phyloP scores from a whole-genome alignment of 2,797 vertebrate genomes.

The Champsocephalus gunnari region DNA sequence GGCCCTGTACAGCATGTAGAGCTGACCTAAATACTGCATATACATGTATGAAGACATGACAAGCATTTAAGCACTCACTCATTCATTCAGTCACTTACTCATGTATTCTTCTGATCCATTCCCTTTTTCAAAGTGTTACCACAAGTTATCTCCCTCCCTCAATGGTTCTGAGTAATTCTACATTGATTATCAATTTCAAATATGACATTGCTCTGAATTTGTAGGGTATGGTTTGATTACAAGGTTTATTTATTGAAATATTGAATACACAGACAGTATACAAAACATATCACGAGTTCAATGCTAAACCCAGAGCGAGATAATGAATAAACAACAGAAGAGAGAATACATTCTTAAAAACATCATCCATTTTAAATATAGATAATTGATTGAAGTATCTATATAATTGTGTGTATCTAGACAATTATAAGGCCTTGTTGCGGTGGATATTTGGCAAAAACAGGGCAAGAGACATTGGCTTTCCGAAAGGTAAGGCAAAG shows the following conservation, averaged over 20 bases:
- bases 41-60: conserved; percentile 17
- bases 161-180: neutral
- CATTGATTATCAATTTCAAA: neutral
- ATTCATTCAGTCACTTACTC: conserved; percentile 1
- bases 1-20: conserved; percentile 37
- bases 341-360: neutral
- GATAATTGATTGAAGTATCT: neutral
- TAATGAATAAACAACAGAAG: neutral
- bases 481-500: neutral
- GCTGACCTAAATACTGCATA: conserved; percentile 63
- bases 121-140: neutral
- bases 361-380: neutral
- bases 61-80: conserved; percentile 11
- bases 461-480: neutral
- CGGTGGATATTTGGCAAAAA: neutral
- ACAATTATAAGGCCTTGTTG: neutral
- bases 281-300: neutral
- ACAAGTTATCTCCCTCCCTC: neutral
- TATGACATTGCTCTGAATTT: neutral
- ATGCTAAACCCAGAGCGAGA: neutral
- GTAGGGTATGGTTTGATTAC: neutral
- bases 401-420: neutral
- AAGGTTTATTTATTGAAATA: conserved; percentile 2
- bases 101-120: conserved; percentile 6
- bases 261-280: neutral